Evolutionary conservation across 2,113 vertebrate genomes (phyloP), one percentile per base, ranked within the genome.

Genomic region (Prochilodus magdalenae): DNA sequence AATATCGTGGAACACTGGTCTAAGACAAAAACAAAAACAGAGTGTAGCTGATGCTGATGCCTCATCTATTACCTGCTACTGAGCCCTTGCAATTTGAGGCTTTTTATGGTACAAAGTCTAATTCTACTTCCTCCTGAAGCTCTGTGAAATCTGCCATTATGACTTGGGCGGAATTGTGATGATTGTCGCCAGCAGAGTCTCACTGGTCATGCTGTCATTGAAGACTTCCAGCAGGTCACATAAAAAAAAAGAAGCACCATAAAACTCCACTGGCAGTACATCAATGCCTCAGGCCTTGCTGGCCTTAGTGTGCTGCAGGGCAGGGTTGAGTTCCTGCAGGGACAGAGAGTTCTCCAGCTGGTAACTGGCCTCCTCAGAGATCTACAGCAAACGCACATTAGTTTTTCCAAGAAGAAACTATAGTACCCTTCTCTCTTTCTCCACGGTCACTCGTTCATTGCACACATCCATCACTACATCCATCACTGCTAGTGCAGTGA

Each of bases 261-360:
- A 57, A 57, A 57, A 20, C 18, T 57, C 53, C 22, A 24, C 57
- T 26, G 57, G 57, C 36, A 70, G 33, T 10, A 44, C 40, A 70
- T 70, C 36, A 44, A 18, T 44, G 66, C 36, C 22, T 70, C 5
- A 7, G 66, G 33, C 22, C 20, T 44, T 44, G 10, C 36, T 70
- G 66, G 22, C 66, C 36, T 40, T 22, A 14, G 18, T 40, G 13
- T 36, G 14, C 66, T 44, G 33, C 33, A 70, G 66, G 66, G 66
- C 66, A 44, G 66, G 22, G 66, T 15, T 44, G 66, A 44, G 40
- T n/a, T 70, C 36, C 66, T n/a, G 66, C 36, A 75, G 57, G 55
- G 55, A 59, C 51, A 74, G 29, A 74, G 20, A 57, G 22, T 24
- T 60, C 20, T 59, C 73, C 22, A 33, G 27, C 29, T 57, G 51